These are phyloP conservation scores for Acrocephalus arundinaceus DNA, from an alignment of 2,113 vertebrate species.

Conservation along the genomic window DNA sequence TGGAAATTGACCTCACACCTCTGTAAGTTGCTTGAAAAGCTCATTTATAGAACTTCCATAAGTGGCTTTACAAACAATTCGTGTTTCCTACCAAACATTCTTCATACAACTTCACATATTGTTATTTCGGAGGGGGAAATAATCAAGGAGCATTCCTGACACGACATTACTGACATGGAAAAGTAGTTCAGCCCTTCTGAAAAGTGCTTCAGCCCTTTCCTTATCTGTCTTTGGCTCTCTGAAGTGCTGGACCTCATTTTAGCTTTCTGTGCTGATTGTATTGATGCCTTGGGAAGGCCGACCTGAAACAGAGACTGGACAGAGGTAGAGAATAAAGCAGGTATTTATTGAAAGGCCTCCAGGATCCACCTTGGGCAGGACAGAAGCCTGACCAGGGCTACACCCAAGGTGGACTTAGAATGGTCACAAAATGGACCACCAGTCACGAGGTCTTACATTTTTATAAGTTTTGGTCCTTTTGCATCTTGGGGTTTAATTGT, in stretches of 20 bases:
- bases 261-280: not conserved
- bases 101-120: not conserved
- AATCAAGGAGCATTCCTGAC: not conserved
- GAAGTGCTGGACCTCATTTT: not conserved
- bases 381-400: no score
- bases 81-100: not conserved
- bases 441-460: no score
- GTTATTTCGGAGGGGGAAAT: not conserved
- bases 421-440: no score
- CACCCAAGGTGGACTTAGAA: no score
- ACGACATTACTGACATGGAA: not conserved
- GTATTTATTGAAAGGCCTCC: no score
- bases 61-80: not conserved
- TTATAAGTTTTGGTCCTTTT: no score
- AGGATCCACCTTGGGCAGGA: no score
- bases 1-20: not conserved
- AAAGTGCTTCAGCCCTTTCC: not conserved
- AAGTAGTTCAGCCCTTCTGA: not conserved
- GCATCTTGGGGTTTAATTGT: no score
- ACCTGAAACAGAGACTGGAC: no score
- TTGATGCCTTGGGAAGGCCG: no score
- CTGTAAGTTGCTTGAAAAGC: not conserved
- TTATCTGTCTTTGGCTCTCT: not conserved
- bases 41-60: not conserved
- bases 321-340: no score